Evolutionary conservation across 1,140 invertebrate species (phyloP), one percentile per base, ranked within the genome.

Genomic region (Brachionus rubens): DNA sequence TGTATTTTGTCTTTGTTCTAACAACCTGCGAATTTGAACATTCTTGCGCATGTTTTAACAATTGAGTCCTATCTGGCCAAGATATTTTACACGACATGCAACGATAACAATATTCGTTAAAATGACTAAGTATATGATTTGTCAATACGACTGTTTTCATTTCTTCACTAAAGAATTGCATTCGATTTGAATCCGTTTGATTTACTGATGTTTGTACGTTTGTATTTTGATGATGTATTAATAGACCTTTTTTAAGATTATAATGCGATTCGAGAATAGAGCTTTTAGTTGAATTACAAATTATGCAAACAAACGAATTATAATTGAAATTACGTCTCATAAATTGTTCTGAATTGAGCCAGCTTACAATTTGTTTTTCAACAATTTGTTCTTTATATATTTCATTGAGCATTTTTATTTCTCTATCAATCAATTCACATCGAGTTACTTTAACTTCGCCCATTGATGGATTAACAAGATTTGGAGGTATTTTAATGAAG

Each of bases 41-140:
- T 16, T 72, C 68, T 54, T 72, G 68, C 6, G 68, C 68, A 54
- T 72, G 68, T 16, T 72, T 72, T 19, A 72, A 54, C 16, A 72
- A 6, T 41, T 72, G 68, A 50, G 68, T 72, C 10, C 68, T 30
- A 41, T 72, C 68, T n/a, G 68, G 68, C 68, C 68, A 72, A 4
- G 68, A 72, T 21, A 72, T 72, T 54, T 72, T 72, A 21, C 68
- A 72, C 12, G 68, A 72, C 68, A 72, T 72, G 26, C 68, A 72
- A 0, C 68, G 68, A 41, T 72, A 72, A 26, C 68, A 72, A 41
- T 72, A 72, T 12, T 72, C 68, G 26, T 72, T 72, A 19, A 72
- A 72, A 24, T 72, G 68, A 72, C 46, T 50, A 24, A 72, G 16
- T 19, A 72, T 26, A 40, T 72, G 68, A 16, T 72, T 72, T 12